These are phyloP conservation scores for Apodemia zela DNA, from an alignment of 2,888 invertebrate genomes.

Conservation along the genomic window DNA sequence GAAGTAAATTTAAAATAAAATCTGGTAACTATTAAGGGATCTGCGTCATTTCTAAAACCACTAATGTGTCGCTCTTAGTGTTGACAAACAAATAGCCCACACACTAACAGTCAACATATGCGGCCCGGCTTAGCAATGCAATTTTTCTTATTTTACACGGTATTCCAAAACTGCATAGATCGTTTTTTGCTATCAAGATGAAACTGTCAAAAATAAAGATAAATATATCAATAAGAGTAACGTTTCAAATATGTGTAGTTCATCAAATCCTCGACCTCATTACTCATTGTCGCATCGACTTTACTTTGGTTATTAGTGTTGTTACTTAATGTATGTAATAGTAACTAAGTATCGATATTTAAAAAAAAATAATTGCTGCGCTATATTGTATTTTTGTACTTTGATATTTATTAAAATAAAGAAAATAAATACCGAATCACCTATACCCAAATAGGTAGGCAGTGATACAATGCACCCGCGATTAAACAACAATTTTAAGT, in stretches of 20 bases:
- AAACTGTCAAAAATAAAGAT: conserved; percentile 33
- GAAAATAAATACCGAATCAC: no score
- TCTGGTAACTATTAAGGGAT: conserved; percentile 16
- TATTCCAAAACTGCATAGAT: neutral
- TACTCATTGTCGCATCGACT: conserved; percentile 55
- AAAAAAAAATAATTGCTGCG: no score
- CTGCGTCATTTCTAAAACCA: neutral
- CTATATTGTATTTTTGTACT: no score
- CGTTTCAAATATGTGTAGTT: conserved; percentile 58
- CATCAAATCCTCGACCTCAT: conserved; percentile 67
- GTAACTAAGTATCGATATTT: conserved; percentile 17
- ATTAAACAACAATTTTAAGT: no score
- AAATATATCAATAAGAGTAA: conserved; percentile 58
- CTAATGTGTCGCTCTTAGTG: conserved; percentile 38
- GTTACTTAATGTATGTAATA: conserved; percentile 25
- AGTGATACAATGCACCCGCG: no score
- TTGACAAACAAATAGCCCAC: conserved; percentile 52
- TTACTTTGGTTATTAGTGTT: conserved; percentile 40
- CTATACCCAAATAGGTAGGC: no score
- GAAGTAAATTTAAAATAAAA: neutral
- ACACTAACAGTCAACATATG: conserved; percentile 44
- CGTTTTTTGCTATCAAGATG: no score
- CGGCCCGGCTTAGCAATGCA: neutral
- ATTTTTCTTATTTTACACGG: conserved; percentile 2
- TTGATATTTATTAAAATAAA: no score